Conservation (phyloP, 1,140 invertebrate genomes). For the Battus philenor region DNA sequence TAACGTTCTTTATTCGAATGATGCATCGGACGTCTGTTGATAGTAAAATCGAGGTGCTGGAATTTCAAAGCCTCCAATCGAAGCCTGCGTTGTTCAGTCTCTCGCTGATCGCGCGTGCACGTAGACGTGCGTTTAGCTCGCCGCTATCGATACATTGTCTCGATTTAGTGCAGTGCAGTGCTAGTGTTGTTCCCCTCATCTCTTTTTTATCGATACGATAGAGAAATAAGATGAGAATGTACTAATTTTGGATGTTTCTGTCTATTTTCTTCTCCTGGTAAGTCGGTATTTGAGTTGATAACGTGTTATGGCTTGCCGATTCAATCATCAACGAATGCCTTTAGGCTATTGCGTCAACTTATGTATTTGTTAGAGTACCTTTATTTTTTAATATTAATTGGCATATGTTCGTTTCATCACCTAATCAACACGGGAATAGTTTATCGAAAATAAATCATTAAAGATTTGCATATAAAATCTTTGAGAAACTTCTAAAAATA, state of each 20-base stretch:
- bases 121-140: slow-evolving; percentile 32
- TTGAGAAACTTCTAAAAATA: no score
- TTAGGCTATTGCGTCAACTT: slow-evolving; percentile 6
- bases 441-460: no score
- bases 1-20: no score
- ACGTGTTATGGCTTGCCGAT: slow-evolving; percentile 1
- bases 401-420: no score
- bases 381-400: no score
- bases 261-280: slow-evolving; percentile 21
- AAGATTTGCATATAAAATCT: no score
- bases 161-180: slow-evolving; percentile 31
- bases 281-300: slow-evolving; percentile 1
- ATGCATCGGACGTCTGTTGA: no score
- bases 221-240: slow-evolving; percentile 32
- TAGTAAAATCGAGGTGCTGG: not conserved
- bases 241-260: slow-evolving; percentile 27
- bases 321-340: slow-evolving; percentile 9
- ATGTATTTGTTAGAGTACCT: not conserved
- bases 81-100: slow-evolving; percentile 46
- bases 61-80: slow-evolving; percentile 19
- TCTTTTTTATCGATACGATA: slow-evolving; percentile 46
- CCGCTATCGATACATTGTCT: not conserved
- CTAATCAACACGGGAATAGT: no score
- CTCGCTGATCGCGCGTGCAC: slow-evolving; percentile 35
- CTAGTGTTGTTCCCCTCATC: slow-evolving; percentile 31